phyloP scores from a whole-genome alignment of 2,113 vertebrate genomes.

The Eulacestoma nigropectus region DNA sequence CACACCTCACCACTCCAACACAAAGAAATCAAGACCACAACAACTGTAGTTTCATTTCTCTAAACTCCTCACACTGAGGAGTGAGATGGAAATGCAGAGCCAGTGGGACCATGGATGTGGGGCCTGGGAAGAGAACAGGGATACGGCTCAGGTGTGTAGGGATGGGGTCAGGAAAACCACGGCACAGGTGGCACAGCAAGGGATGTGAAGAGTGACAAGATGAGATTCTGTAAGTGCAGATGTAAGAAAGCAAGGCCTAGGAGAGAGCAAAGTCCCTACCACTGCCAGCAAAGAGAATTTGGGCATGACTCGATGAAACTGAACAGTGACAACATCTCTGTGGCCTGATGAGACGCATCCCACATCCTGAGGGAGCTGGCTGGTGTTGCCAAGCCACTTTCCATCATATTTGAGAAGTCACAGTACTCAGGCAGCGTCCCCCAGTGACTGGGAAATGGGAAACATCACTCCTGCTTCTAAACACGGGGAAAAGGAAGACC shows the following conservation, averaged over 20 bases:
- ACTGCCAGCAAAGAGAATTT: background rate
- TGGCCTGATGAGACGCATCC: background rate
- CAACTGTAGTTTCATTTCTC: background rate
- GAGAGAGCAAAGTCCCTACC: background rate
- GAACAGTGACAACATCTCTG: background rate
- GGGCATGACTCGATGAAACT: background rate
- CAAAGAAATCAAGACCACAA: background rate
- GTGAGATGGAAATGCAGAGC: background rate
- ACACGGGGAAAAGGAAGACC: background rate
- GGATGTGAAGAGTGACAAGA: background rate
- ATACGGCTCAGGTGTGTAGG: background rate
- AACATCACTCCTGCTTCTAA: background rate
- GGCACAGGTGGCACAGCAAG: background rate
- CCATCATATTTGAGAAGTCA: too few relatives aligned
- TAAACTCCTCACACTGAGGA: background rate
- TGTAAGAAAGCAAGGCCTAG: background rate
- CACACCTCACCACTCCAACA: background rate
- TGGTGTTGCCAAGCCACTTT: background rate
- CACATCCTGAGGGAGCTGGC: background rate
- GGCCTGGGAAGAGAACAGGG: background rate
- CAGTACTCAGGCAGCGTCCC: too few relatives aligned
- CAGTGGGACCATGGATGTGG: background rate
- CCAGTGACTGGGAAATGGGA: background rate
- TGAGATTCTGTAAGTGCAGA: background rate
- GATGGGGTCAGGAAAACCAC: background rate